phyloP scores from a whole-genome alignment of 64 coral and sea anemone genomes.

The Actinia equina region DNA sequence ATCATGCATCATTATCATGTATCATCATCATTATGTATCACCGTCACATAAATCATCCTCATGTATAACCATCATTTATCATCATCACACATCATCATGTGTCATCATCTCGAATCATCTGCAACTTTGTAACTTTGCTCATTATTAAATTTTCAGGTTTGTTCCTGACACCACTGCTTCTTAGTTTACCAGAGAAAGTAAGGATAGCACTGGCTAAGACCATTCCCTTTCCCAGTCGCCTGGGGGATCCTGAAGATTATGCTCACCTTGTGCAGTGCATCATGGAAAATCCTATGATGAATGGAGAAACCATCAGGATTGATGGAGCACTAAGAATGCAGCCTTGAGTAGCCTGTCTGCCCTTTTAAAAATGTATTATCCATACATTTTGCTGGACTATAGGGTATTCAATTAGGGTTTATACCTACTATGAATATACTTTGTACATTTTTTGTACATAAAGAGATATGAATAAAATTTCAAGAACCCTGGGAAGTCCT shows the following conservation, averaged over 20 bases:
- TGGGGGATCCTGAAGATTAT: slow-evolving; percentile 79
- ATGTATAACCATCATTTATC: slow-evolving; percentile 16
- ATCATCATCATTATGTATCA: too few relatives aligned
- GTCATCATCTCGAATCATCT: too few relatives aligned
- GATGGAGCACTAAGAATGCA: slow-evolving; percentile 95
- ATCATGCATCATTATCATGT: too few relatives aligned
- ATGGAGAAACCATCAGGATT: slow-evolving; percentile 90
- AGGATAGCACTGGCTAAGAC: slow-evolving; percentile 50
- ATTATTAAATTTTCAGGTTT: slow-evolving; percentile 50
- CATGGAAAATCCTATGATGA: slow-evolving; percentile 95
- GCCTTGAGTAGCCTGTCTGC: slow-evolving; percentile 25
- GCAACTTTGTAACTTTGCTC: too few relatives aligned
- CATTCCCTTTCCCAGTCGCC: slow-evolving; percentile 82
- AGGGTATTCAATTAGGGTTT: too few relatives aligned
- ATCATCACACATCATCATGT: too few relatives aligned
- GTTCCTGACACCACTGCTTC: slow-evolving; percentile 80
- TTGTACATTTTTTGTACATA: neutral
- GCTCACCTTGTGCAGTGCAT: slow-evolving; percentile 85
- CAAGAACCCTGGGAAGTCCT: neutral
- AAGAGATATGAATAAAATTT: neutral
- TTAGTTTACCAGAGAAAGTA: slow-evolving; percentile 74
- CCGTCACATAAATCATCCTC: too few relatives aligned
- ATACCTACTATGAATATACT: too few relatives aligned
- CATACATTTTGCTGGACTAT: too few relatives aligned
- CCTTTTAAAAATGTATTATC: neutral